Evolutionary conservation across 2,888 invertebrate species (phyloP), one percentile per base, ranked within the genome.

Genomic region (Eristalis pertinax): DNA sequence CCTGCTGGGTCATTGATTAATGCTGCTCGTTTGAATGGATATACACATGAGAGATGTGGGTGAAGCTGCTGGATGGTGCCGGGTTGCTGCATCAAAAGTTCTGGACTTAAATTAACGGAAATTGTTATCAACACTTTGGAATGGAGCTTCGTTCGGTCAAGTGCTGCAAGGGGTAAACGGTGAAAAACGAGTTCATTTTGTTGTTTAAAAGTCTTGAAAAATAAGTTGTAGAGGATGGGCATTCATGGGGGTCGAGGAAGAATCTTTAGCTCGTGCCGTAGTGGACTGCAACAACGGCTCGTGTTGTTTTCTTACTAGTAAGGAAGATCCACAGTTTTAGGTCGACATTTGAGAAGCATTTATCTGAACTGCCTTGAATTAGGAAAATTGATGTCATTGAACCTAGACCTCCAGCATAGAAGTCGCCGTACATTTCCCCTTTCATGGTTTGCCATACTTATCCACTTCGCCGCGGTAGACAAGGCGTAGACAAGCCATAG

Each of bases 1-100:
- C 68, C 35, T 63, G 74, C 58, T 15, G 67, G 63, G 26, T 50
- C 11, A 50, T 63, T 64, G 74, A 81, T 74, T 68, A 75, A 69
- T 69, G 29, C 22, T 19, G 58, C 4, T 29, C 26, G 67, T 50
- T 67, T 43, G 22, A 1, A 4, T 29, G 75, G 43, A 68, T 56
- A 38, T 24, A 70, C 4, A 69, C 13, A 32, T 29, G 32, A 63
- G 5, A 29, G 22, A 63, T 64, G 56, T 58, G 58, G 41, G 56
- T 56, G 74, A 56, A 38, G 62, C 24, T 26, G 60, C 26, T 7
- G n/a, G 15, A 41, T 26, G 43, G n/a, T 5, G 50, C 19, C 19
- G 50, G 19, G 7, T 50, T 50, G 10, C 38, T 32, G 32, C 32
- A 32, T 8, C 32, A 32, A 32, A n/a, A 32, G 32, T 19, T 50